Base-by-base conservation (phyloP, 1,140 invertebrate genomes). In the Procambarus virginalis region DNA sequence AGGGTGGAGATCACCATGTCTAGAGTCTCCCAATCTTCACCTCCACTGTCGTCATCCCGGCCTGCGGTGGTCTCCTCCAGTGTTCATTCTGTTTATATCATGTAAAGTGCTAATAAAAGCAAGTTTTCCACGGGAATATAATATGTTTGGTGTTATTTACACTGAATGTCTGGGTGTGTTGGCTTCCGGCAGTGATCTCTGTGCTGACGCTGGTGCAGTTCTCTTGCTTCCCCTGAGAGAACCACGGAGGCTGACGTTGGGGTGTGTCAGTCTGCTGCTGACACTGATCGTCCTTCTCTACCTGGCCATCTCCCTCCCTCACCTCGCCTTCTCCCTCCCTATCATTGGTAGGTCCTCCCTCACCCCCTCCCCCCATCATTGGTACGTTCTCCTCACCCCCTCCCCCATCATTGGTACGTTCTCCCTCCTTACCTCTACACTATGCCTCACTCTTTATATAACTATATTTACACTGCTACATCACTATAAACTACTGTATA, bases 151-250 rank as follows among this genome's bases (percentile, higher is more conserved):
- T 34, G 34, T 34, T 34, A 34, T 34, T 34, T 34, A 34, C 34
- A 34, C 34, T 34, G 34, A 34, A 1, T 0, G 34, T 34, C 34
- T 34, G 68, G 22, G n/a, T 73, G 6, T 51, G 2, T 77, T 84
- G 20, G 12, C n/a, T 76, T 60, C 51, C 22, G 34, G 34, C 86
- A 91, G 90, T 86, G 34, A 75, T 88, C 22, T 76, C 85, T 1
- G 17, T 76, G 49, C 14, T 91, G 77, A 88, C 90, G n/a, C 77
- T 91, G 70, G 17, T 88, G 49, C 90, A 91, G 86, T 91, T 91
- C 46, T 91, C 46, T 51, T 91, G 51, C 76, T 91, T 80, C 90
- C 90, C 8, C 55, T 91, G 90, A 22, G 82, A 55, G 80, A 91
- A 20, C 55, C 79, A 3, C 79, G 77, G 8, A 22, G 90, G 8